phyloP scores from a whole-genome alignment of 2,797 vertebrate species.

The Cyprinodon diabolis region DNA sequence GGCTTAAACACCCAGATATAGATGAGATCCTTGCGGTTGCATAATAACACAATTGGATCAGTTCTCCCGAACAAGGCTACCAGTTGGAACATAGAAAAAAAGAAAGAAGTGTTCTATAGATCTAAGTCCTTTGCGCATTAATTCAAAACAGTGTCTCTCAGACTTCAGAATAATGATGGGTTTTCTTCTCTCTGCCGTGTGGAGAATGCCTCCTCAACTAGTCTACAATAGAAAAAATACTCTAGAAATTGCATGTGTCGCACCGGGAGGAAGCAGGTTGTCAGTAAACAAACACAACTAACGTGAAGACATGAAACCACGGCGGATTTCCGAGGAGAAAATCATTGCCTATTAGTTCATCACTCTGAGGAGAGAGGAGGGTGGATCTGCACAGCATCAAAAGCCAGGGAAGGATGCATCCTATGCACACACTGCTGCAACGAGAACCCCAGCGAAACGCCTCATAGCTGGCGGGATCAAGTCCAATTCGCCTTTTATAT shows the following conservation, averaged over 20 bases:
- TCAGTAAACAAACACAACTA: conserved; percentile 89
- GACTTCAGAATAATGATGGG: conserved; percentile 85
- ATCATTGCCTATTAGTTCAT: conserved; percentile 93
- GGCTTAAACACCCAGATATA: conserved; percentile 99
- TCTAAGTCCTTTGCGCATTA: conserved; percentile 90
- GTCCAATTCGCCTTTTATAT: conserved; percentile 48
- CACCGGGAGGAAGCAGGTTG: conserved; percentile 85
- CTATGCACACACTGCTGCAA: conserved; percentile 90
- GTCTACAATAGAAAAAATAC: conserved; percentile 82
- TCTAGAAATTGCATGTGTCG: conserved; percentile 91
- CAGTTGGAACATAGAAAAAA: conserved; percentile 96
- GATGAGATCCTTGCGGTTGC: conserved; percentile 98
- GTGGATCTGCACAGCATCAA: conserved; percentile 96
- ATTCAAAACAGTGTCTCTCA: conserved; percentile 87
- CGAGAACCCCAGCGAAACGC: conserved; percentile 84
- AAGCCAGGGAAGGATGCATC: conserved; percentile 93
- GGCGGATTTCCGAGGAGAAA: conserved; percentile 87
- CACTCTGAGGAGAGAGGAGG: conserved; percentile 88
- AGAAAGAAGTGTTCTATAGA: conserved; percentile 75
- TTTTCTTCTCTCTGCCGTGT: conserved; percentile 84
- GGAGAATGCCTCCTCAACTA: conserved; percentile 87
- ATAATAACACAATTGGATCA: conserved; percentile 99
- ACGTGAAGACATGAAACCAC: conserved; percentile 86
- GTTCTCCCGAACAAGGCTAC: conserved; percentile 93
- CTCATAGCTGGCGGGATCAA: conserved; percentile 79